A percentile compares a stretch with the other conserved stretches of the same genome.
phyloP scores from a whole-genome alignment of 2,888 invertebrate genomes.

The Idaea biselata region DNA sequence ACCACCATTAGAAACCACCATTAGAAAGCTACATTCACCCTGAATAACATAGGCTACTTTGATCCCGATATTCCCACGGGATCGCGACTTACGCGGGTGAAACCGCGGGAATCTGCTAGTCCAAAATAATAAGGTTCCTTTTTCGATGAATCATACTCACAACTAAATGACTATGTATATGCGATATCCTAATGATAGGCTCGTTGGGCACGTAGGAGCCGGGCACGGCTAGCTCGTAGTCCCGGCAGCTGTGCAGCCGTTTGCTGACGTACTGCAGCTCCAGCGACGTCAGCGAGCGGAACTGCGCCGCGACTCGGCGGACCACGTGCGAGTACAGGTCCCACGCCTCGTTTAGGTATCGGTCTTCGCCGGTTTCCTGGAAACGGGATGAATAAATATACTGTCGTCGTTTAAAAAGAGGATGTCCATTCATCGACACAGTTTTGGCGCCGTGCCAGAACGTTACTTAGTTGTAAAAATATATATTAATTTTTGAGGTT shows the following conservation, averaged over 20 bases:
- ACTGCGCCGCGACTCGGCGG: slow-evolving; percentile 93
- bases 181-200: slow-evolving; percentile 90
- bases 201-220: slow-evolving; percentile 98
- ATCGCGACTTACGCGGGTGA: too few species aligned
- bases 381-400: slow-evolving; percentile 30
- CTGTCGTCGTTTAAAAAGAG: too few species aligned
- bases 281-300: slow-evolving; percentile 93
- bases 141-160: slow-evolving; percentile 57
- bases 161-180: slow-evolving; percentile 93
- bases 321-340: slow-evolving; percentile 99
- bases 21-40: too few species aligned
- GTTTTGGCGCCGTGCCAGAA: too few species aligned
- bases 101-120: too few species aligned
- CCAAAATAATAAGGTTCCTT: not conserved
- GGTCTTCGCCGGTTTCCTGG: slow-evolving; percentile 88
- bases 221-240: slow-evolving; percentile 97
- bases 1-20: too few species aligned
- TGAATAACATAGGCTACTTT: too few species aligned
- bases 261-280: slow-evolving; percentile 97
- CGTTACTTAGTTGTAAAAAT: too few species aligned
- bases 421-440: too few species aligned
- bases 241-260: slow-evolving; percentile 90
- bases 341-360: slow-evolving; percentile 98
- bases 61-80: too few species aligned
- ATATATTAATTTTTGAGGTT: too few species aligned